These are phyloP conservation scores for Charaxes varanes DNA, from an alignment of 1,140 invertebrate genomes.

Conservation along the genomic window DNA sequence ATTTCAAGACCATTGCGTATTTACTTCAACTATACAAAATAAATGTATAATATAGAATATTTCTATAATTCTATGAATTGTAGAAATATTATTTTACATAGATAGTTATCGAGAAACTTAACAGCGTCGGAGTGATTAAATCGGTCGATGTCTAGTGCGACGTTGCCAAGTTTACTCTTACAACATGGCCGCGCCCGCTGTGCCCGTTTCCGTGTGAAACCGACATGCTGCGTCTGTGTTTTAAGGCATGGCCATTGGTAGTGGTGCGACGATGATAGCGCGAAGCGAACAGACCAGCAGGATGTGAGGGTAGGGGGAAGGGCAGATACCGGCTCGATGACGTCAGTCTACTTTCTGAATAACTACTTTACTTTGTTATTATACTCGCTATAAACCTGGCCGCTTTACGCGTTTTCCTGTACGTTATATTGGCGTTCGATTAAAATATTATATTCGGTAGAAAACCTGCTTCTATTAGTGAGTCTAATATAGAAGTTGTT, in stretches of 20 bases:
- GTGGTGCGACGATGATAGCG: conserved; percentile 49
- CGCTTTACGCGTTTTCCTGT: conserved; percentile 5
- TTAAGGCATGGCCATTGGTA: conserved; percentile 44
- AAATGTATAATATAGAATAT: too few species aligned
- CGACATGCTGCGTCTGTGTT: conserved; percentile 57
- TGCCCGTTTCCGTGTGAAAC: conserved; percentile 71
- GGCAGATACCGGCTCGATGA: conserved; percentile 59
- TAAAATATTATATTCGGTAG: too few species aligned
- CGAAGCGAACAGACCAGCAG: conserved; percentile 45
- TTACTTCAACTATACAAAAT: too few species aligned
- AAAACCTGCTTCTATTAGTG: too few species aligned
- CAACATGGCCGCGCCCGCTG: conserved; percentile 66
- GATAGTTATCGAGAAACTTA: conserved; percentile 37
- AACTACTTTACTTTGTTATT: conserved; percentile 28
- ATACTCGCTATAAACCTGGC: conserved; percentile 14
- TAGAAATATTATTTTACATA: conserved; percentile 8
- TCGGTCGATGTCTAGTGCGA: conserved; percentile 71
- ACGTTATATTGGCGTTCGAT: too few species aligned
- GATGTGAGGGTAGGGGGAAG: conserved; percentile 39
- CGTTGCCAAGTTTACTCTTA: conserved; percentile 69
- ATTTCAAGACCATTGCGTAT: too few species aligned
- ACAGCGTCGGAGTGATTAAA: conserved; percentile 38
- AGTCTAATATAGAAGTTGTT: too few species aligned
- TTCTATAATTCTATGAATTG: too few species aligned
- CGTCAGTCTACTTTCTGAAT: conserved; percentile 67